Conservation (phyloP, 2,797 vertebrate genomes). For the Brachyrhaphis roseni region DNA sequence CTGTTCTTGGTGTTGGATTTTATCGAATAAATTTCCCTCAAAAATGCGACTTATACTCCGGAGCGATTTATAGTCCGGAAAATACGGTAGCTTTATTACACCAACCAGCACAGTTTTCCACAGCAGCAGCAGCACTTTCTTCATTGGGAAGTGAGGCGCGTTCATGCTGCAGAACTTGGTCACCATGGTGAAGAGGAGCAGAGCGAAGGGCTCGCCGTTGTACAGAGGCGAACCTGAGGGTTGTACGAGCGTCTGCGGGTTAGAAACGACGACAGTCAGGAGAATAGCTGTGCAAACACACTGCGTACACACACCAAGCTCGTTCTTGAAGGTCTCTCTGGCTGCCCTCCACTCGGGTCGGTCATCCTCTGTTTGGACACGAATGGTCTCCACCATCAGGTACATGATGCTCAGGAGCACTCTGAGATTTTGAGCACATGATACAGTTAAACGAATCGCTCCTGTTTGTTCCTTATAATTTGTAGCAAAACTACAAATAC, state of each 20-base stretch:
- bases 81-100: neutral
- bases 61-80: too few species aligned
- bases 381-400: slow-evolving; percentile 93
- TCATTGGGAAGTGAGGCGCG: slow-evolving; percentile 95
- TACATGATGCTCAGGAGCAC: slow-evolving; percentile 97
- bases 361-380: slow-evolving; percentile 86
- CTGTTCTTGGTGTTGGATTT: too few species aligned
- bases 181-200: slow-evolving; percentile 95
- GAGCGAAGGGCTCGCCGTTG: slow-evolving; percentile 90
- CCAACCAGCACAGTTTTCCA: slow-evolving; percentile 96
- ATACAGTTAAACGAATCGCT: neutral
- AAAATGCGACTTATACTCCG: too few species aligned
- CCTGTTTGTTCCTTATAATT: too few species aligned
- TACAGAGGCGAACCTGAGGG: slow-evolving; percentile 87
- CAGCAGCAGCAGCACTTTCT: slow-evolving; percentile 93
- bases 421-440: slow-evolving; percentile 68
- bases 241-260: neutral
- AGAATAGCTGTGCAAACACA: neutral
- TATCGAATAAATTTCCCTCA: too few species aligned
- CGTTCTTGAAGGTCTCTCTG: slow-evolving; percentile 88
- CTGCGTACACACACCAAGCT: slow-evolving; percentile 81
- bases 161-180: slow-evolving; percentile 97
- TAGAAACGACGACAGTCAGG: neutral
- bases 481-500: neutral
- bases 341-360: slow-evolving; percentile 84